A percentile compares a stretch with the other conserved stretches of the same genome.
Conservation (phyloP, 2,888 invertebrate genomes). For the Scaptomyza parva region DNA sequence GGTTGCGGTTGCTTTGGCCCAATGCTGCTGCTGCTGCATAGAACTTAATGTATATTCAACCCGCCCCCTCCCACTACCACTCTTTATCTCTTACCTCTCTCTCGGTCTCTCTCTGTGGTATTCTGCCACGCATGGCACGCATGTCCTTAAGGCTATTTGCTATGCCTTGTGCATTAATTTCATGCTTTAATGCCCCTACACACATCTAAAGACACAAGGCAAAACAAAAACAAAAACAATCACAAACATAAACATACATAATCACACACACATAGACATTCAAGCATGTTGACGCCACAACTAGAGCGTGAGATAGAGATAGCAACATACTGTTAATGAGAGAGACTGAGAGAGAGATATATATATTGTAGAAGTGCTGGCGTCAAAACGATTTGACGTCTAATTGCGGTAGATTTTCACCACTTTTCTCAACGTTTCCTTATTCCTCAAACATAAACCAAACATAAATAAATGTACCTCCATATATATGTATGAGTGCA, state of each 20-base stretch:
- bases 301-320: slow-evolving; percentile 13
- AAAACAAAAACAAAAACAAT: too few relatives aligned
- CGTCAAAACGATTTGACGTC: slow-evolving; percentile 59
- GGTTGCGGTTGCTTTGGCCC: slow-evolving; percentile 47
- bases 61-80: neutral
- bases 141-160: slow-evolving; percentile 60
- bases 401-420: slow-evolving; percentile 64
- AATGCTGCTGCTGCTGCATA: slow-evolving; percentile 40
- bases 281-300: slow-evolving; percentile 41
- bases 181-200: slow-evolving; percentile 65
- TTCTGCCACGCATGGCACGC: slow-evolving; percentile 36
- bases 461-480: neutral
- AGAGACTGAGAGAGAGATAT: slow-evolving; percentile 8
- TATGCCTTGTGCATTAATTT: slow-evolving; percentile 64
- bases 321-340: neutral
- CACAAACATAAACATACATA: slow-evolving; percentile 1
- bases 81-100: neutral
- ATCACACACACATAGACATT: neutral
- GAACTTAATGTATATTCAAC: slow-evolving; percentile 46
- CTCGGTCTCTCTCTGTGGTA: slow-evolving; percentile 20
- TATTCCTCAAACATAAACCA: neutral
- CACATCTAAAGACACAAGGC: slow-evolving; percentile 6
- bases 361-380: slow-evolving; percentile 39
- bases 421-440: slow-evolving; percentile 31
- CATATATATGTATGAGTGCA: slow-evolving; percentile 3